Base-by-base conservation (phyloP, 2,797 vertebrate species). In the Channallabes apus region DNA sequence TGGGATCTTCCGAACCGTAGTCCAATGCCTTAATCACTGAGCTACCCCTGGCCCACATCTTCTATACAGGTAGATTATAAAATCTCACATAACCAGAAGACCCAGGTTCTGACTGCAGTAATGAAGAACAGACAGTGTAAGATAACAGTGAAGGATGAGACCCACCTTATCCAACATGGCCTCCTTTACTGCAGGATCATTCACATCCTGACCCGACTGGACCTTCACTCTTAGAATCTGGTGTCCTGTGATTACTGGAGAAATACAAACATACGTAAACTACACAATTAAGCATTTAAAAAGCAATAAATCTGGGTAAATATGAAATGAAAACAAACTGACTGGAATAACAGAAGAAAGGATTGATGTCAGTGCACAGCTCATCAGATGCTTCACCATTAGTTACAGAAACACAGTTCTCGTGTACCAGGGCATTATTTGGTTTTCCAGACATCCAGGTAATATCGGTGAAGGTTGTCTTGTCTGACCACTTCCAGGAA, bases 91-190 rank as follows among this genome's bases (percentile, higher is more conserved):
- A 67, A 2, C 29, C 59, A 24, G 5, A 67, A 67, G n/a, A 67
- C 64, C 32, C 62, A 27, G n/a, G 9, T 27, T 27, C 62, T 65
- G n/a, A 4, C 62, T 29, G 27, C n/a, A 27, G 14, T 65, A 15
- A 65, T 65, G 62, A 65, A n/a, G 12, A 14, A 65, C 27, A 65
- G 4, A 65, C 14, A 46, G 35, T n/a, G 11, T 46, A 46, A 46
- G 20, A 18, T 17, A 18, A 61, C 7, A 6, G 35, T 7, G 6
- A n/a, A 18, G 11, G 65, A 35, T 41, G 59, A 58, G 6, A 69
- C 80, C 8, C 80, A 82, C 65, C 80, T 68, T 56, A 22, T 69
- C 11, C 65, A 69, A 68, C 20, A 82, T 22, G 29, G 18, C 51
- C 6, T 29, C 46, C 46, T 32, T 56, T n/a, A 82, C 80, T 69